Conservation (phyloP, 2,113 vertebrate genomes). For the Uria lomvia region DNA sequence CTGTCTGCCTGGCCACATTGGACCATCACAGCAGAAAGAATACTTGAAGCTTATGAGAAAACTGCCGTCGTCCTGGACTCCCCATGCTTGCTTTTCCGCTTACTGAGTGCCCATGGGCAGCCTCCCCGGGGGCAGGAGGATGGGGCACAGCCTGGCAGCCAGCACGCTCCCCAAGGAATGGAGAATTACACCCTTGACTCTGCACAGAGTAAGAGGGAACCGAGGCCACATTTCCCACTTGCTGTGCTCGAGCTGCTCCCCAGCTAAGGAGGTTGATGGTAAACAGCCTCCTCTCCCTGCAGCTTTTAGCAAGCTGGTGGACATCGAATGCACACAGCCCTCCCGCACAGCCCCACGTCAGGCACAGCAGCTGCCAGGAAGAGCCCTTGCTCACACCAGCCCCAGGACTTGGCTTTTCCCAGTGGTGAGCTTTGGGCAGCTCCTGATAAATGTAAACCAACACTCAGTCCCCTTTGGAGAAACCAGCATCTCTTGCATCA, state of each 20-base stretch:
- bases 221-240: not conserved
- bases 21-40: not conserved
- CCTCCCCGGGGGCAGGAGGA: not conserved
- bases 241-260: not conserved
- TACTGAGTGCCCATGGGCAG: not conserved
- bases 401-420: not conserved
- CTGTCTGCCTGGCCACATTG: not conserved
- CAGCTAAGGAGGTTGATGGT: not conserved
- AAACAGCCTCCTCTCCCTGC: not conserved
- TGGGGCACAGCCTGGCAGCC: not conserved
- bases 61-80: not conserved
- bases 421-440: not conserved
- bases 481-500: not conserved
- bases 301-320: not conserved
- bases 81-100: not conserved
- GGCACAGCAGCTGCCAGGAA: not conserved
- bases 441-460: not conserved
- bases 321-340: not conserved
- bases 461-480: not conserved
- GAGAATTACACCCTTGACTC: not conserved
- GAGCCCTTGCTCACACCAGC: rapidly evolving
- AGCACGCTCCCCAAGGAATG: not conserved
- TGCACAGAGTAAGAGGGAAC: not conserved
- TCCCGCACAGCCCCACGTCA: not conserved
- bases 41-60: not conserved